These are phyloP conservation scores for Megaustenia siamemsis DNA, from an alignment of 2,888 invertebrate species.

Conservation along the genomic window DNA sequence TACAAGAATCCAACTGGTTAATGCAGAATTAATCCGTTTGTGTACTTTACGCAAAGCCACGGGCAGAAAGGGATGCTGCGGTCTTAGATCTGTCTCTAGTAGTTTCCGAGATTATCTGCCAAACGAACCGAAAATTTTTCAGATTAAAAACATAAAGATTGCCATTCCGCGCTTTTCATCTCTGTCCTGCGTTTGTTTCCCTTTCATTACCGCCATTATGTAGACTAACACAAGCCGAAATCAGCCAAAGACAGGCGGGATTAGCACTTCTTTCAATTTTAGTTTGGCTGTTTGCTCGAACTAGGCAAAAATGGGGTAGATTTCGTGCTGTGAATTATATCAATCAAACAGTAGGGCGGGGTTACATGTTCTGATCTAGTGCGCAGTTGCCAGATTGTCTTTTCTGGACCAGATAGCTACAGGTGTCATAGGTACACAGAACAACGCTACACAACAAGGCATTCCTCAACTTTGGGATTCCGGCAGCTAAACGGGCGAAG, in stretches of 20 bases:
- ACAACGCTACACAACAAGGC: too few relatives aligned
- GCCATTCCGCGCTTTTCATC: slow-evolving; percentile 12
- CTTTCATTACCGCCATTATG: slow-evolving; percentile 37
- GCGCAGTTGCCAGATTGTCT: not conserved
- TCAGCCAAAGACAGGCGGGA: slow-evolving; percentile 17
- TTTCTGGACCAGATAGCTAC: not conserved
- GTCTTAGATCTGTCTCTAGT: not conserved
- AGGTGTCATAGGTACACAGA: too few relatives aligned
- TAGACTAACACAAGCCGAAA: slow-evolving; percentile 26
- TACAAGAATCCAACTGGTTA: slow-evolving; percentile 9
- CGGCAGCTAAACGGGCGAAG: too few relatives aligned
- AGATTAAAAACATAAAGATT: slow-evolving; percentile 29
- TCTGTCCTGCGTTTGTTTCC: slow-evolving; percentile 22
- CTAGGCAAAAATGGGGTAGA: slow-evolving; percentile 2
- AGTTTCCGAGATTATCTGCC: slow-evolving; percentile 2
- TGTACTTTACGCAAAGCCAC: slow-evolving; percentile 12
- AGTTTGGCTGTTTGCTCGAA: slow-evolving; percentile 35
- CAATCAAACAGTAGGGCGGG: not conserved
- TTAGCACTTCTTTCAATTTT: slow-evolving; percentile 24
- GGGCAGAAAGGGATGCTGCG: not conserved
- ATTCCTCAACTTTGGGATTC: too few relatives aligned
- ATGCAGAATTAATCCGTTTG: slow-evolving; percentile 42
- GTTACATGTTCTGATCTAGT: not conserved
- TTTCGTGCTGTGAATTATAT: slow-evolving; percentile 27
- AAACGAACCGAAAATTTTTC: slow-evolving; percentile 16